These are phyloP conservation scores for Dreissena polymorpha DNA, from an alignment of 1,140 invertebrate species.

Conservation along the genomic window DNA sequence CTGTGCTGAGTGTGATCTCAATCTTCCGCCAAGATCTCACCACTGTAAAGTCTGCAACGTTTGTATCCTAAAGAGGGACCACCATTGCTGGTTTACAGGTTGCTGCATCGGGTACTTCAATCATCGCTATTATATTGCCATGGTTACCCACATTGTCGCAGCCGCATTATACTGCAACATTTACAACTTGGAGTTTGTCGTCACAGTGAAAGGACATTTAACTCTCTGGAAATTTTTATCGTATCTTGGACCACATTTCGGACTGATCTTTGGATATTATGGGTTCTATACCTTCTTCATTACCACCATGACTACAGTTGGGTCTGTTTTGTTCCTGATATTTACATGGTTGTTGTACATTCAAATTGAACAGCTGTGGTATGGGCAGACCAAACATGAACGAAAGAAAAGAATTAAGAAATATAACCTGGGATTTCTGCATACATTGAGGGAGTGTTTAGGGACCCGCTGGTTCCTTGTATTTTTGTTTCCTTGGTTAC, in stretches of 20 bases:
- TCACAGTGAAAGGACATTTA: conserved; percentile 62
- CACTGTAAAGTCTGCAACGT: conserved; percentile 91
- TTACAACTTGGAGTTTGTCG: conserved; percentile 67
- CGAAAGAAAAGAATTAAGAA: conserved; percentile 61
- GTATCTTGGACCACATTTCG: conserved; percentile 68
- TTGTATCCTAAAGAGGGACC: conserved; percentile 95
- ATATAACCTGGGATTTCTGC: conserved; percentile 42
- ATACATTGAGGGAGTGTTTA: conserved; percentile 37
- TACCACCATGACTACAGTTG: conserved; percentile 61
- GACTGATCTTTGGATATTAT: conserved; percentile 63
- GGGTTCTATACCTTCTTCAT: conserved; percentile 63
- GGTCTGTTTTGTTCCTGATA: conserved; percentile 60
- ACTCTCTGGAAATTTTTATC: conserved; percentile 56
- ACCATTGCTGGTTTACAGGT: conserved; percentile 96
- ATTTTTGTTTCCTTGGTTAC: conserved; percentile 56
- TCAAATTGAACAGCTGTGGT: conserved; percentile 61
- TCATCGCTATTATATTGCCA: conserved; percentile 92
- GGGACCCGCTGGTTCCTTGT: conserved; percentile 51
- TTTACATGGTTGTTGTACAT: conserved; percentile 65
- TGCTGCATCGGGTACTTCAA: conserved; percentile 95
- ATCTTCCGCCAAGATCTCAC: conserved; percentile 83
- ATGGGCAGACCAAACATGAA: conserved; percentile 70
- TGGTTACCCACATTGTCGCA: conserved; percentile 86
- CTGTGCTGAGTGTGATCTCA: conserved; percentile 39
- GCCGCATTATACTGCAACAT: conserved; percentile 70